Percentiles rank a stretch among this genome's conserved stretches.
Conservation (phyloP, 2,888 invertebrate species). For the Carcina quercana region DNA sequence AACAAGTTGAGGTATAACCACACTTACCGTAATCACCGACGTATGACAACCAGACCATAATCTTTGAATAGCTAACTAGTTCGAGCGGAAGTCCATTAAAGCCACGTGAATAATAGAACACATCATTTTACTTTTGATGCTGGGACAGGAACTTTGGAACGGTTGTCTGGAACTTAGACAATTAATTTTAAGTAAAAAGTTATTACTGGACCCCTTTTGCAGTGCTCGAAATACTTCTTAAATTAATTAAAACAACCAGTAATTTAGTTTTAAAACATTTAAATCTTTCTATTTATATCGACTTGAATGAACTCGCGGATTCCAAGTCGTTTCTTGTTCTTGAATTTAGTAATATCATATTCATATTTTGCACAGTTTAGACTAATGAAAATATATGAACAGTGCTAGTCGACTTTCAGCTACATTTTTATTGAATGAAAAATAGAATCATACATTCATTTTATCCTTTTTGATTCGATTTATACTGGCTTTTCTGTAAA, state of each 20-base stretch:
- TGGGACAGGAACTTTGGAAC: constrained; percentile 2
- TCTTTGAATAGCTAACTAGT: constrained; percentile 2
- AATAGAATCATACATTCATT: too few relatives aligned
- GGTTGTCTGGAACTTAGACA: neutral
- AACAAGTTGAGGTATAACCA: too few relatives aligned
- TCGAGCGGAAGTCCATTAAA: constrained; percentile 4
- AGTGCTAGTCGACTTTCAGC: too few relatives aligned
- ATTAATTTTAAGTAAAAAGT: constrained; percentile 4
- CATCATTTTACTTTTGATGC: constrained; percentile 3
- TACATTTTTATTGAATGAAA: too few relatives aligned
- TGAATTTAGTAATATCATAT: neutral
- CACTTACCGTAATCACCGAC: too few relatives aligned
- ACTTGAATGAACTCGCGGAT: neutral
- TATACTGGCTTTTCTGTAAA: too few relatives aligned
- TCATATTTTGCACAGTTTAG: neutral
- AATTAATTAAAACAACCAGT: neutral
- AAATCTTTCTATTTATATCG: neutral
- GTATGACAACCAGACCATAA: too few relatives aligned
- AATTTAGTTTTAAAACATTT: neutral
- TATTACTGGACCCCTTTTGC: neutral
- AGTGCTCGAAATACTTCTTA: neutral
- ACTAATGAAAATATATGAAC: too few relatives aligned
- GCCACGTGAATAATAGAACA: constrained; percentile 5
- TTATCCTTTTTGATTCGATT: too few relatives aligned
- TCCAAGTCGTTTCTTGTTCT: neutral